Conservation (phyloP, 2,888 invertebrate genomes). For the Hypselothyrea guttata region DNA sequence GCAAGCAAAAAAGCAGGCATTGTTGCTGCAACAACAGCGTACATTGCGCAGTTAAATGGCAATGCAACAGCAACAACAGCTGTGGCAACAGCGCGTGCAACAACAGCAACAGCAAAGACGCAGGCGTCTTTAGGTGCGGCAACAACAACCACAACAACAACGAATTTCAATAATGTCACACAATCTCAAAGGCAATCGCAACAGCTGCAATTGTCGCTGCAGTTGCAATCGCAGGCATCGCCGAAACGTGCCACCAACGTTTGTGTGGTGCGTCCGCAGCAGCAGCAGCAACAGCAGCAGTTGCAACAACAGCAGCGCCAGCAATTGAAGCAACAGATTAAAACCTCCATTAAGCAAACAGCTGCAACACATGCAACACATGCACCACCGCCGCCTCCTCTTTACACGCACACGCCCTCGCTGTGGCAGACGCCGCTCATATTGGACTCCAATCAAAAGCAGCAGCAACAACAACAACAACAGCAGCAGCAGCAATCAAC, state of each 20-base stretch:
- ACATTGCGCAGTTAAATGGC: constrained; percentile 57
- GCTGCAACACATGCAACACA: constrained; percentile 48
- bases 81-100: constrained; percentile 19
- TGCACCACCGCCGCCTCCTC: constrained; percentile 65
- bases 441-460: constrained; percentile 67
- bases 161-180: constrained; percentile 76
- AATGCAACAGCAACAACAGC: constrained; percentile 34
- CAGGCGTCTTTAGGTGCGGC: constrained; percentile 69
- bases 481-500: constrained; percentile 25
- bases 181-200: constrained; percentile 71
- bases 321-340: constrained; percentile 52
- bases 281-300: constrained; percentile 64
- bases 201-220: constrained; percentile 57
- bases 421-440: constrained; percentile 79
- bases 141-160: constrained; percentile 46
- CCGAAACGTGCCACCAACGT: constrained; percentile 72
- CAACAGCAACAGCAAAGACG: constrained; percentile 58
- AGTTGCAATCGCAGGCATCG: constrained; percentile 56
- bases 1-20: constrained; percentile 48
- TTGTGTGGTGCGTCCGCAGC: constrained; percentile 76
- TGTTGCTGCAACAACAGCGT: constrained; percentile 44
- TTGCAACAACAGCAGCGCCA: constrained; percentile 56
- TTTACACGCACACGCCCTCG: constrained; percentile 74
- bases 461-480: constrained; percentile 43
- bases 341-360: constrained; percentile 28